These are phyloP conservation scores for Tolmerus cingulatus DNA, from an alignment of 2,888 invertebrate genomes.

Conservation along the genomic window DNA sequence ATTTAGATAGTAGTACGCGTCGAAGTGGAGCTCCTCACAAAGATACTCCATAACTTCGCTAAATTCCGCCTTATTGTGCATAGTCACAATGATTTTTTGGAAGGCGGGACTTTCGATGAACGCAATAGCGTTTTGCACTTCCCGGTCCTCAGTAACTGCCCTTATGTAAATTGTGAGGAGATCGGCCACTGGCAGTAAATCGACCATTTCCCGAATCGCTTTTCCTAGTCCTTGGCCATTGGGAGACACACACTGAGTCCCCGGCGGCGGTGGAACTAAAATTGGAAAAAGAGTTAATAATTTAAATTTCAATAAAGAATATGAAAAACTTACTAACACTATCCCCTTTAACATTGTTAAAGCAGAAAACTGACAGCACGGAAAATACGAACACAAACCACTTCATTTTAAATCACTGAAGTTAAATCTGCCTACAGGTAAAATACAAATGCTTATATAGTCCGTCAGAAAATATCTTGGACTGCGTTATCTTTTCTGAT, in stretches of 20 bases:
- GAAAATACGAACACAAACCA: not conserved
- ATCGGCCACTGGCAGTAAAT: constrained; percentile 38
- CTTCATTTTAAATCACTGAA: not conserved
- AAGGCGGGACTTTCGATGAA: constrained; percentile 40
- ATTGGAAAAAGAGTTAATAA: not conserved
- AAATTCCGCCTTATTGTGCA: constrained; percentile 46
- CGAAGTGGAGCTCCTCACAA: constrained; percentile 46
- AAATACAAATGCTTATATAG: not conserved
- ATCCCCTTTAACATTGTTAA: not conserved
- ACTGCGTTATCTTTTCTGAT: not conserved
- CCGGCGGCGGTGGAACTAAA: constrained; percentile 48
- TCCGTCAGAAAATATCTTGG: not conserved
- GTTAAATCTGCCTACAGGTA: not conserved
- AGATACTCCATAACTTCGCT: constrained; percentile 44
- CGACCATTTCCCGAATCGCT: constrained; percentile 44
- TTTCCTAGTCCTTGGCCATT: constrained; percentile 42
- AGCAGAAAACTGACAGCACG: not conserved
- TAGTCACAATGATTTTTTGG: constrained; percentile 37
- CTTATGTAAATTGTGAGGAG: constrained; percentile 41
- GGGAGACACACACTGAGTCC: constrained; percentile 38
- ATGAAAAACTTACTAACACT: not conserved
- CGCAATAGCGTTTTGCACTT: constrained; percentile 39
- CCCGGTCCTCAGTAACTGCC: constrained; percentile 43
- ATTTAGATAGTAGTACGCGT: constrained; percentile 48
- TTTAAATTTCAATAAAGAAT: not conserved